Conservation (phyloP, 2,797 vertebrate species). For the Hypotaenidia okinawae region DNA sequence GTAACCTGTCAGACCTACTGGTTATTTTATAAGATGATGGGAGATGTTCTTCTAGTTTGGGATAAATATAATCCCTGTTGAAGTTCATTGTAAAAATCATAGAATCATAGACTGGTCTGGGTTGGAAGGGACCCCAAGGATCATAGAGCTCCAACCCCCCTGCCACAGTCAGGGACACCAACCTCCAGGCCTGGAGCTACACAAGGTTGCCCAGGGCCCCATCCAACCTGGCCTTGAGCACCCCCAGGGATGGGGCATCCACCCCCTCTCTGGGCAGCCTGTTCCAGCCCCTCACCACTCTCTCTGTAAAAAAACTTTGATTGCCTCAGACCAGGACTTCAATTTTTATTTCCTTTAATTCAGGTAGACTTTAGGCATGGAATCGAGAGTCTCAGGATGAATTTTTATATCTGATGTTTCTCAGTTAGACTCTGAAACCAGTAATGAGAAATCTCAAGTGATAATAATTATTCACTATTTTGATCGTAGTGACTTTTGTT, state of each 20-base stretch:
- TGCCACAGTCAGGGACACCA: too few relatives aligned
- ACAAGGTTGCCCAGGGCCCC: too few relatives aligned
- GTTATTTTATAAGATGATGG: not conserved
- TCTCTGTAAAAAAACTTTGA: too few relatives aligned
- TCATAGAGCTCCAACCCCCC: too few relatives aligned
- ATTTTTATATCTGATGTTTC: not conserved
- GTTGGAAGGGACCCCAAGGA: too few relatives aligned
- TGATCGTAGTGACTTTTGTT: not conserved
- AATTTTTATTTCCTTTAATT: not conserved
- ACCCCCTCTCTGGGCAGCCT: too few relatives aligned
- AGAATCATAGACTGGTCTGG: too few relatives aligned
- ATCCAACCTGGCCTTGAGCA: too few relatives aligned
- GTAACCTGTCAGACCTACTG: not conserved
- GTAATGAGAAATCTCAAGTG: not conserved
- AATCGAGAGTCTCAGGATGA: not conserved
- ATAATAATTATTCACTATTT: not conserved
- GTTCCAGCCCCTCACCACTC: too few relatives aligned
- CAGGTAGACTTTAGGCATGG: not conserved
- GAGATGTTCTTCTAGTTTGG: not conserved
- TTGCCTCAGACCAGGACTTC: not conserved
- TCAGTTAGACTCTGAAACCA: not conserved
- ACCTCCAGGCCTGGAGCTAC: too few relatives aligned
- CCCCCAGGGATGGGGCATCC: too few relatives aligned
- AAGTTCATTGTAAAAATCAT: not conserved
- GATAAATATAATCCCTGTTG: not conserved